Conservation (phyloP, 1,140 invertebrate genomes). For the Trichoplusia ni region DNA sequence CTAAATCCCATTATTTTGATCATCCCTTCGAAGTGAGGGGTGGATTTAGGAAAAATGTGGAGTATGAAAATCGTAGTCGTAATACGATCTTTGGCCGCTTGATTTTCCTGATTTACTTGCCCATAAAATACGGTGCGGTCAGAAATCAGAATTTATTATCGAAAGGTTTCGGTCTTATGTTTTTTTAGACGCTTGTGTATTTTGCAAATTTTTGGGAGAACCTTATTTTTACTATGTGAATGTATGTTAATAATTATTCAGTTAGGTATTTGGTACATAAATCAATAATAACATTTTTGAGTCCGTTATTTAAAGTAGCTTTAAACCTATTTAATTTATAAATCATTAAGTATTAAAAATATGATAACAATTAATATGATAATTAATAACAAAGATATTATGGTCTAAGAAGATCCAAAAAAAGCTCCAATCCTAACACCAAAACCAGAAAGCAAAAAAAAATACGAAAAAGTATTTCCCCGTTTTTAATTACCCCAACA, state of each 20-base stretch:
- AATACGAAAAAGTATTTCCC: background rate
- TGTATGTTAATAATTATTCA: too few species aligned
- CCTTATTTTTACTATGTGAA: too few species aligned
- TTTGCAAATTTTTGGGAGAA: too few species aligned
- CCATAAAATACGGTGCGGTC: constrained; percentile 37
- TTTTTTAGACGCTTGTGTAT: too few species aligned
- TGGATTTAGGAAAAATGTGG: constrained; percentile 33
- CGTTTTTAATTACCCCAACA: constrained; percentile 16
- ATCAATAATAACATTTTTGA: too few species aligned
- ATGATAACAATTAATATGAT: too few species aligned
- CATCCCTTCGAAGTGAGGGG: constrained; percentile 57
- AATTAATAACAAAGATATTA: too few species aligned
- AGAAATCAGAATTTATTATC: constrained; percentile 44
- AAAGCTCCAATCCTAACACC: background rate
- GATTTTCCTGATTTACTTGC: constrained; percentile 53
- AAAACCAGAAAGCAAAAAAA: background rate
- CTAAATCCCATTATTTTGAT: constrained; percentile 81
- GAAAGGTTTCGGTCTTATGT: constrained; percentile 18
- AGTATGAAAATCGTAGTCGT: constrained; percentile 52
- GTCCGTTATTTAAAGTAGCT: too few species aligned
- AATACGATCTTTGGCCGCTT: constrained; percentile 46
- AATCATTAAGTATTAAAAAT: too few species aligned
- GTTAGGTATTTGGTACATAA: too few species aligned
- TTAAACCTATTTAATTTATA: too few species aligned
- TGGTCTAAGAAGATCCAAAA: too few species aligned